phyloP scores from a whole-genome alignment of 2,888 invertebrate species.

The Tuta absoluta region DNA sequence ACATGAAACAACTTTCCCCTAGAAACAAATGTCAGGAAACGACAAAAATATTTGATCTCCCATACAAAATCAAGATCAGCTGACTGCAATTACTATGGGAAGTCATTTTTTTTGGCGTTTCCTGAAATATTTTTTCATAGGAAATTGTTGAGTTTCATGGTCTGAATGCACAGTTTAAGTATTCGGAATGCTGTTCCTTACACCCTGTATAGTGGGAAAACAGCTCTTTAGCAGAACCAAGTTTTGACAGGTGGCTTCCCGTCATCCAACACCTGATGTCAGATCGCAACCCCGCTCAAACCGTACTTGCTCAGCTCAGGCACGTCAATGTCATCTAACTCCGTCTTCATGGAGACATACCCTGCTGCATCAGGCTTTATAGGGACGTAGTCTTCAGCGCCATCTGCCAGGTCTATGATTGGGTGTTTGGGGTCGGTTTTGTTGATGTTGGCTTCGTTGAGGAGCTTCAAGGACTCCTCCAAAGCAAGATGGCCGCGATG shows the following conservation, averaged over 20 bases:
- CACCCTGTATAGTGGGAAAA: too few species aligned
- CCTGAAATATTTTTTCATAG: too few species aligned
- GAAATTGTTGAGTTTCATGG: too few species aligned
- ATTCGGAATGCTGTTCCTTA: too few species aligned
- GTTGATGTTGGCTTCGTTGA: conserved; percentile 73
- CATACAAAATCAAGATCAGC: too few species aligned
- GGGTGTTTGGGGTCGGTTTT: conserved; percentile 62
- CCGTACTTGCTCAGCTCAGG: conserved; percentile 68
- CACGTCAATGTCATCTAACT: conserved; percentile 65
- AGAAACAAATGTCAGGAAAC: too few species aligned
- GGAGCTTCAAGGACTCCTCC: conserved; percentile 71
- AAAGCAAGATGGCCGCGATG: conserved; percentile 62
- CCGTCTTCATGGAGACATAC: conserved; percentile 45
- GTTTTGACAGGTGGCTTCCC: conserved; percentile 72
- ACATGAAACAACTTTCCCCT: too few species aligned
- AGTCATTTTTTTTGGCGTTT: too few species aligned
- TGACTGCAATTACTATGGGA: too few species aligned
- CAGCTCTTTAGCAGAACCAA: conserved; percentile 78
- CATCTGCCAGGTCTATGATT: conserved; percentile 63
- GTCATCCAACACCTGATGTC: conserved; percentile 64
- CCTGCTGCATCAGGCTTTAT: conserved; percentile 48
- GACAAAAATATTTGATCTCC: too few species aligned
- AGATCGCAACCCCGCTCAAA: conserved; percentile 55
- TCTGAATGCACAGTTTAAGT: too few species aligned
- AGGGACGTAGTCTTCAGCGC: conserved; percentile 71